Conservation (phyloP, 1,140 invertebrate species). For the Drosophila lini region DNA sequence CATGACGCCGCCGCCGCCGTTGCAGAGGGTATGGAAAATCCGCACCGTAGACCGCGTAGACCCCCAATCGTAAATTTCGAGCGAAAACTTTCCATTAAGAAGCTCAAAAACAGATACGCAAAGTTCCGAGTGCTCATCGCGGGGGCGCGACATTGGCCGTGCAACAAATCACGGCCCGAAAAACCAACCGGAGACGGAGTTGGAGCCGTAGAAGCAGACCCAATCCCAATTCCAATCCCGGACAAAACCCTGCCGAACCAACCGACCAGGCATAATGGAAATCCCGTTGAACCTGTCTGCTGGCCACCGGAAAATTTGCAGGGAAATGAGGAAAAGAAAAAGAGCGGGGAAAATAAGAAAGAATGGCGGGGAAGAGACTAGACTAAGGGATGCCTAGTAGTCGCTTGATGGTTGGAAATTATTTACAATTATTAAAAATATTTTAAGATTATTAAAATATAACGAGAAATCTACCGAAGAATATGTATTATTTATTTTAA, state of each 20-base stretch:
- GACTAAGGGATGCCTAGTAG: background rate
- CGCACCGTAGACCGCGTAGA: slow-evolving; percentile 8
- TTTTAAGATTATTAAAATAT: background rate
- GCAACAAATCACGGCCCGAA: slow-evolving; percentile 76
- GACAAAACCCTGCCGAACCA: slow-evolving; percentile 13
- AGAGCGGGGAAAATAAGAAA: slow-evolving; percentile 10
- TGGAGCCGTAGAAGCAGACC: background rate
- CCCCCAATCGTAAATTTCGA: slow-evolving; percentile 71
- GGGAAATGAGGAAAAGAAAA: slow-evolving; percentile 29
- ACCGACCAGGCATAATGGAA: slow-evolving; percentile 66
- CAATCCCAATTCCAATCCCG: slow-evolving; percentile 26
- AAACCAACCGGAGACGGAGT: slow-evolving; percentile 8
- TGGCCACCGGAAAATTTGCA: slow-evolving; percentile 28
- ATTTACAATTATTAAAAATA: background rate
- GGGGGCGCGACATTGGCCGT: slow-evolving; percentile 58
- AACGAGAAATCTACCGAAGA: background rate
- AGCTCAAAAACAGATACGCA: slow-evolving; percentile 81
- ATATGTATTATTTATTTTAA: background rate
- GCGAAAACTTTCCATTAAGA: slow-evolving; percentile 79
- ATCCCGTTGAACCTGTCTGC: slow-evolving; percentile 39
- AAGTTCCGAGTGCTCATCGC: slow-evolving; percentile 67
- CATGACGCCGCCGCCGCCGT: slow-evolving; percentile 63
- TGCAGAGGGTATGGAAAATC: slow-evolving; percentile 8
- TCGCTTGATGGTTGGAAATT: too few species aligned
- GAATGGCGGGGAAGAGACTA: background rate